Conservation (phyloP, 1,140 invertebrate species). For the Trichonephila clavipes region DNA sequence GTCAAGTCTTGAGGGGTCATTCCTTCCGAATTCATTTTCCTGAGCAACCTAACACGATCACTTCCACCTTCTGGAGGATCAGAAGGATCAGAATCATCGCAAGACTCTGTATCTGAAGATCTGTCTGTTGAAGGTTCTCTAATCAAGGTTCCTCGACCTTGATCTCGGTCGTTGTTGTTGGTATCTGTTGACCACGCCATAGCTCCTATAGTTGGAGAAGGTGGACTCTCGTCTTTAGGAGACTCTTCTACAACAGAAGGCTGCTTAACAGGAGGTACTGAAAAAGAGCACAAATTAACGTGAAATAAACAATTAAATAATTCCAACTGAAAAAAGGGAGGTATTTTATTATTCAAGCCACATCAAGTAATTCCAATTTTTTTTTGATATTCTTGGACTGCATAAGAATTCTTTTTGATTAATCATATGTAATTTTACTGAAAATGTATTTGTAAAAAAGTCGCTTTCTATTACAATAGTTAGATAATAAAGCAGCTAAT, state of each 20-base stretch:
- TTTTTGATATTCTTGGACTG: no score
- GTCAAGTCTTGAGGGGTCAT: conserved; percentile 55
- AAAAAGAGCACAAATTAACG: neutral
- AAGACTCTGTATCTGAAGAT: conserved; percentile 55
- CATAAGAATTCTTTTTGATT: no score
- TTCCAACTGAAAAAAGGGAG: no score
- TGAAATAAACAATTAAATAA: neutral
- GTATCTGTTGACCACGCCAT: conserved; percentile 53
- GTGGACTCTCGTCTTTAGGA: conserved; percentile 39
- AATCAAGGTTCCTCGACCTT: neutral
- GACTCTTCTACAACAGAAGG: conserved; percentile 41
- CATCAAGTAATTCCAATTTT: no score
- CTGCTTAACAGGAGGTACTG: neutral
- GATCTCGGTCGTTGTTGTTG: conserved; percentile 53
- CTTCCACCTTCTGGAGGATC: conserved; percentile 39
- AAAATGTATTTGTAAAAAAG: no score
- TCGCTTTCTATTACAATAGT: no score
- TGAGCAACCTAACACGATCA: conserved; percentile 40
- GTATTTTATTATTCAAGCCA: no score
- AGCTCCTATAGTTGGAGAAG: conserved; percentile 37
- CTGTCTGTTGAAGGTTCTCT: conserved; percentile 31
- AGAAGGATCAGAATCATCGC: conserved; percentile 24
- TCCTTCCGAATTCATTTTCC: conserved; percentile 71
- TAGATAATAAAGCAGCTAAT: no score
- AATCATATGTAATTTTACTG: no score